Evolutionary conservation across 2,888 invertebrate species (phyloP).

Genomic region (Heliconius hortense): DNA sequence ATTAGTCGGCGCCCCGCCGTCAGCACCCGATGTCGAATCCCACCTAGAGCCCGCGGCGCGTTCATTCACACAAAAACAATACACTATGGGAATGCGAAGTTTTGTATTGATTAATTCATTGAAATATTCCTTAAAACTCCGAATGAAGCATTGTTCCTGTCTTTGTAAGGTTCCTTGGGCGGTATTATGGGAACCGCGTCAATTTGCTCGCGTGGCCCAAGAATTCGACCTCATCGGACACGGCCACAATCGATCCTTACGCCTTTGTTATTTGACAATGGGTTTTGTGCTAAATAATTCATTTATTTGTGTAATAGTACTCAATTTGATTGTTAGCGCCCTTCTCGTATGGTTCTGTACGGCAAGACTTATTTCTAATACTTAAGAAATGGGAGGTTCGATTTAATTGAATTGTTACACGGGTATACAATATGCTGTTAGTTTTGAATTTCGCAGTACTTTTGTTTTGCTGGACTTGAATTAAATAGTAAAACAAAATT

Average conservation of each 20-base stretch:
- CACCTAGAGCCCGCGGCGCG: slow-evolving; percentile 64
- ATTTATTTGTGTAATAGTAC: slow-evolving; percentile 61
- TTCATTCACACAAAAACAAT: slow-evolving; percentile 72
- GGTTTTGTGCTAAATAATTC: slow-evolving; percentile 72
- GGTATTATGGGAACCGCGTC: slow-evolving; percentile 77
- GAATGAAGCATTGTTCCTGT: slow-evolving; percentile 56
- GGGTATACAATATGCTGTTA: neutral
- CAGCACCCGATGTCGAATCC: slow-evolving; percentile 74
- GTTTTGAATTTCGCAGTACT: neutral
- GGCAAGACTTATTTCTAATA: slow-evolving; percentile 30
- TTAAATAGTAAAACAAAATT: neutral
- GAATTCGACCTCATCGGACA: slow-evolving; percentile 61
- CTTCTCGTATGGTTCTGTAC: slow-evolving; percentile 36
- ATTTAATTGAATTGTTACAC: slow-evolving; percentile 8
- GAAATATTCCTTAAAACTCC: slow-evolving; percentile 68
- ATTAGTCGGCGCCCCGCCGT: slow-evolving; percentile 62
- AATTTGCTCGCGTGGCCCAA: slow-evolving; percentile 76
- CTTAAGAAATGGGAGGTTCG: slow-evolving; percentile 31
- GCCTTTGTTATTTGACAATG: slow-evolving; percentile 61
- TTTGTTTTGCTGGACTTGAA: neutral
- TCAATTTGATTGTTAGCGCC: slow-evolving; percentile 70
- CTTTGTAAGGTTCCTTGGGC: slow-evolving; percentile 69
- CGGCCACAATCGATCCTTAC: slow-evolving; percentile 61
- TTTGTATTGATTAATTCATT: slow-evolving; percentile 80
- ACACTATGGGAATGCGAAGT: slow-evolving; percentile 74